Evolutionary conservation across 2,888 invertebrate genomes (phyloP).

Genomic region (Drosophila histrio): DNA sequence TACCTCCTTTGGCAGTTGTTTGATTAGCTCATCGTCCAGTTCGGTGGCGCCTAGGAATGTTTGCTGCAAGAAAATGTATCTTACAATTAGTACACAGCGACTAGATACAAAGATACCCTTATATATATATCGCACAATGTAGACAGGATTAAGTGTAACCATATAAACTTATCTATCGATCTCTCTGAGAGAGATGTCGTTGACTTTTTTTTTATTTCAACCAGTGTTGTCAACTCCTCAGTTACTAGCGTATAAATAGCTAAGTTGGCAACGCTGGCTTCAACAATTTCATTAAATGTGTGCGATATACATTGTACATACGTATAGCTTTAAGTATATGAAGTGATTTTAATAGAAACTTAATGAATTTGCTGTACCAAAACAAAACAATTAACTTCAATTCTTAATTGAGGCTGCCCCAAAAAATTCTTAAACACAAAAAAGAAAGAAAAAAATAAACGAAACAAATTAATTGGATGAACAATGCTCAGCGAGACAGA

Average conservation of each 20-base stretch:
- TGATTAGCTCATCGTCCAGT: constrained; percentile 84
- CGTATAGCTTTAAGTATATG: neutral
- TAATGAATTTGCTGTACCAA: constrained; percentile 38
- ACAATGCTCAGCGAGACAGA: constrained; percentile 31
- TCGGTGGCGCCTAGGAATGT: constrained; percentile 84
- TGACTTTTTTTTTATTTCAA: no score
- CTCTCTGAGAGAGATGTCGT: no score
- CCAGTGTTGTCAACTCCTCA: no score
- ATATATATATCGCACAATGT: no score
- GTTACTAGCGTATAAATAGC: no score
- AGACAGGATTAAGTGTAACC: neutral
- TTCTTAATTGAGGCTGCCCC: constrained; percentile 41
- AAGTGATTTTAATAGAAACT: constrained; percentile 40
- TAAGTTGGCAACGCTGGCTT: no score
- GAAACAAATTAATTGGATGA: constrained; percentile 69
- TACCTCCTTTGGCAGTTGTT: constrained; percentile 97
- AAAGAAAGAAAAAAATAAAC: constrained; percentile 23
- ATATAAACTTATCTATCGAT: no score
- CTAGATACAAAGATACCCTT: no score
- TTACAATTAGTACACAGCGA: constrained; percentile 12
- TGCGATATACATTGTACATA: neutral
- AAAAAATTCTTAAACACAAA: constrained; percentile 18
- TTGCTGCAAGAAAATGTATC: constrained; percentile 73
- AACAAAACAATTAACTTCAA: constrained; percentile 56
- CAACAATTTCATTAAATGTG: neutral